Conservation (phyloP, 2,888 invertebrate species). For the Gryllus longicercus region DNA sequence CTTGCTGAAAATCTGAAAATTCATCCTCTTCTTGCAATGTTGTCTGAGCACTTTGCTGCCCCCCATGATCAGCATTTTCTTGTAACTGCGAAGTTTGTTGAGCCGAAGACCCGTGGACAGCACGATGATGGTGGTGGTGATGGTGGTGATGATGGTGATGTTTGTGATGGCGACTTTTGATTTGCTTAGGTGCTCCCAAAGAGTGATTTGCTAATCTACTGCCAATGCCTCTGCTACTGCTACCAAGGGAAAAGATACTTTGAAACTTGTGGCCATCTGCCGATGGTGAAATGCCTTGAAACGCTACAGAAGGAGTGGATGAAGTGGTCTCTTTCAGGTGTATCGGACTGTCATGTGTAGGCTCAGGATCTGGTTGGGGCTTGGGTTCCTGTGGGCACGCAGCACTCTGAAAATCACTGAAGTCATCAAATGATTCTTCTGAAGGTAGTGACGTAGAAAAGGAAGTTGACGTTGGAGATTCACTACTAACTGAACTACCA, state of each 20-base stretch:
- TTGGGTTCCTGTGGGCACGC: neutral
- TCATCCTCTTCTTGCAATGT: constrained; percentile 38
- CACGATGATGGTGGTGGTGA: constrained; percentile 20
- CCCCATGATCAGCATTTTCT: constrained; percentile 31
- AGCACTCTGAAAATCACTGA: constrained; percentile 52
- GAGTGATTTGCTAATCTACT: constrained; percentile 51
- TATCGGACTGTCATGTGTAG: neutral
- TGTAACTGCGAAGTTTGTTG: neutral
- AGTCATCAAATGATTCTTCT: constrained; percentile 46
- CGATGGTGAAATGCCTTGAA: neutral
- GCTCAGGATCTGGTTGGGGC: too few species aligned
- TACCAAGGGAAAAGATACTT: constrained; percentile 34
- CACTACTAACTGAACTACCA: neutral
- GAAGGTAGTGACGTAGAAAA: neutral
- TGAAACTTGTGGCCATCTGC: constrained; percentile 35
- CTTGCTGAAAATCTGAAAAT: constrained; percentile 39
- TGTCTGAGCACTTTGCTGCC: constrained; percentile 37
- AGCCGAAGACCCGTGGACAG: neutral
- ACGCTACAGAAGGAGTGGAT: neutral
- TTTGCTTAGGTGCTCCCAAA: constrained; percentile 46
- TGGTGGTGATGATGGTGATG: constrained; percentile 32
- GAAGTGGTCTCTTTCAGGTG: neutral
- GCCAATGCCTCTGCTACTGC: constrained; percentile 47
- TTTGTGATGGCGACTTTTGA: constrained; percentile 31
- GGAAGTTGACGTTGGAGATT: neutral